Evolutionary conservation across 2,888 invertebrate genomes (phyloP).

Genomic region (Pyrrhosoma nymphula): DNA sequence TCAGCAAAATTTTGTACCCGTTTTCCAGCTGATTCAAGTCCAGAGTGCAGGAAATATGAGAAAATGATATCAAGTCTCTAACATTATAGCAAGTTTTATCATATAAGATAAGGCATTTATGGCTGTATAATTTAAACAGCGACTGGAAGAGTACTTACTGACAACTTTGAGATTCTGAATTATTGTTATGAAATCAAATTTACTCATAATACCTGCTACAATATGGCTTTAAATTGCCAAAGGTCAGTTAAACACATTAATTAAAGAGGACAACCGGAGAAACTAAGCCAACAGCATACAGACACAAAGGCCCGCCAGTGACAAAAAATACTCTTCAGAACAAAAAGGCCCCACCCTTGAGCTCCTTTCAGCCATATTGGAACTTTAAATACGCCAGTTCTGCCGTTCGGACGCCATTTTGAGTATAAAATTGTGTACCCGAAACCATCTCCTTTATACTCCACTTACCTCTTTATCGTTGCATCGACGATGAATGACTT

Average conservation of each 20-base stretch:
- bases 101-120: no score
- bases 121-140: no score
- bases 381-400: slow-evolving; percentile 61
- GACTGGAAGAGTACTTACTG: no score
- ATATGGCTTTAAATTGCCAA: not conserved
- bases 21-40: no score
- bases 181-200: not conserved
- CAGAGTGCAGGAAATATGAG: no score
- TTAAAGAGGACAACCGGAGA: not conserved
- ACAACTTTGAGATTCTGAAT: no score
- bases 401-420: slow-evolving; percentile 61
- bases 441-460: not conserved
- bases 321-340: not conserved
- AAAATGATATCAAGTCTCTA: no score
- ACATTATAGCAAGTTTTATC: no score
- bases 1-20: no score
- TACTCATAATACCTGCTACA: not conserved
- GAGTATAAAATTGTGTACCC: slow-evolving; percentile 8
- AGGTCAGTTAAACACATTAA: not conserved
- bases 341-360: slow-evolving; percentile 50
- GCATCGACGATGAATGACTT: slow-evolving; percentile 85
- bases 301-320: not conserved
- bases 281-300: not conserved
- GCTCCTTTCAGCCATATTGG: slow-evolving; percentile 59
- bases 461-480: slow-evolving; percentile 81